A percentile compares a stretch with the other conserved stretches of the same genome.
Evolutionary conservation across 2,888 invertebrate species (phyloP).

Genomic region (Leptinotarsa tumamoca): DNA sequence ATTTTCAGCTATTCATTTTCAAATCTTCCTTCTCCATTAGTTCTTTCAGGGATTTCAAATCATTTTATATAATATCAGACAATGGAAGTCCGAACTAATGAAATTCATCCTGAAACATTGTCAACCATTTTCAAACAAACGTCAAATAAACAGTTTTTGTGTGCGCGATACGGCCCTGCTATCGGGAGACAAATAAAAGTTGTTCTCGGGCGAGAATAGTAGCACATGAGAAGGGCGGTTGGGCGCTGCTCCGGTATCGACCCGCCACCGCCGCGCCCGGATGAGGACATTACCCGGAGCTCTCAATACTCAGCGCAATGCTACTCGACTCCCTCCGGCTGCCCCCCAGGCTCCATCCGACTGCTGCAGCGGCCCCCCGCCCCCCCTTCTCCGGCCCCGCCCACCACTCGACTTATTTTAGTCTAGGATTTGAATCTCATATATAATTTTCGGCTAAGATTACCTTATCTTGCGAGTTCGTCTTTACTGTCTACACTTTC

Average conservation of each 20-base stretch:
- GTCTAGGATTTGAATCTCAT: conserved; percentile 50
- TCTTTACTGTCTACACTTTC: conserved; percentile 45
- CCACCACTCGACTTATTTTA: conserved; percentile 44
- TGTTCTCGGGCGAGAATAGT: conserved; percentile 55
- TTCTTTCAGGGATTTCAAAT: no score
- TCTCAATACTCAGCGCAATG: conserved; percentile 63
- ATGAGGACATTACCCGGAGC: conserved; percentile 67
- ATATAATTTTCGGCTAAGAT: conserved; percentile 47
- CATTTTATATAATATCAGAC: no score
- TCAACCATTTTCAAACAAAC: no score
- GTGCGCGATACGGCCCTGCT: conserved; percentile 32
- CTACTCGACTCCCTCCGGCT: conserved; percentile 54
- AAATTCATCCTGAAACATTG: no score
- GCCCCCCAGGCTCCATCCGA: conserved; percentile 48
- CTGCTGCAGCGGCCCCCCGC: conserved; percentile 26
- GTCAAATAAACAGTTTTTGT: no score
- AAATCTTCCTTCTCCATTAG: no score
- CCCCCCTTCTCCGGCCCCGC: conserved; percentile 26
- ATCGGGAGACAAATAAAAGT: conserved; percentile 52
- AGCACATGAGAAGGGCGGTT: conserved; percentile 62
- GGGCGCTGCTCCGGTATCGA: conserved; percentile 53
- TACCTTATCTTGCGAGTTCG: conserved; percentile 43
- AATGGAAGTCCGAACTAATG: no score
- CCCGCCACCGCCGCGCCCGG: conserved; percentile 61
- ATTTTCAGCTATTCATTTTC: no score